phyloP scores from a whole-genome alignment of 2,113 vertebrate species.

The Xiphophorus maculatus region DNA sequence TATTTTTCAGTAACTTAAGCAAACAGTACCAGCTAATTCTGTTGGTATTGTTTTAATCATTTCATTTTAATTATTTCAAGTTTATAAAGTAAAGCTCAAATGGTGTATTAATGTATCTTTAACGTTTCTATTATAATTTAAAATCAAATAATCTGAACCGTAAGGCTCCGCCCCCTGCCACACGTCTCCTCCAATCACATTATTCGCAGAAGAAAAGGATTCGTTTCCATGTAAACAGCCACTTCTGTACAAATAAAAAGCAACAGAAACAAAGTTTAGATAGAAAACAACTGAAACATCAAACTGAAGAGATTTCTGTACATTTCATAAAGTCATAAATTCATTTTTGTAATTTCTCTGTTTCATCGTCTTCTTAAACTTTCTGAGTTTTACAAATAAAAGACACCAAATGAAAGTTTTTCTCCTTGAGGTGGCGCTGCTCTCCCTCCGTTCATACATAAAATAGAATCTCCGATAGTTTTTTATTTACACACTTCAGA shows the following conservation, averaged over 20 bases:
- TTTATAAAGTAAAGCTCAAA: not conserved
- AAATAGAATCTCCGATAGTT: conserved; percentile 82
- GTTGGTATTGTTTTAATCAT: not conserved
- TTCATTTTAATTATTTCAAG: not conserved
- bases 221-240: conserved; percentile 77
- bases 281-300: conserved; percentile 64
- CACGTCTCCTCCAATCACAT: conserved; percentile 51
- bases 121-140: not conserved
- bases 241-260: conserved; percentile 81
- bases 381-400: conserved; percentile 59
- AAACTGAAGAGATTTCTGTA: conserved; percentile 67
- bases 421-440: conserved; percentile 65
- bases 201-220: conserved; percentile 60
- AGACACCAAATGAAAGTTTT: conserved; percentile 63
- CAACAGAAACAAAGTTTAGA: conserved; percentile 40
- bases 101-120: not conserved
- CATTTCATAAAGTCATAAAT: conserved; percentile 57
- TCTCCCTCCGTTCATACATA: conserved; percentile 73
- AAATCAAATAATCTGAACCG: not conserved
- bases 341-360: conserved; percentile 14
- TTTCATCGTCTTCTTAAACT: conserved; percentile 47
- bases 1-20: too few species aligned
- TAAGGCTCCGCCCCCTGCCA: conserved; percentile 23
- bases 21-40: not conserved
- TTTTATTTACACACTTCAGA: conserved; percentile 79